These are phyloP conservation scores for Pogonognathellus flavescens DNA, from an alignment of 1,140 invertebrate species.

Conservation along the genomic window DNA sequence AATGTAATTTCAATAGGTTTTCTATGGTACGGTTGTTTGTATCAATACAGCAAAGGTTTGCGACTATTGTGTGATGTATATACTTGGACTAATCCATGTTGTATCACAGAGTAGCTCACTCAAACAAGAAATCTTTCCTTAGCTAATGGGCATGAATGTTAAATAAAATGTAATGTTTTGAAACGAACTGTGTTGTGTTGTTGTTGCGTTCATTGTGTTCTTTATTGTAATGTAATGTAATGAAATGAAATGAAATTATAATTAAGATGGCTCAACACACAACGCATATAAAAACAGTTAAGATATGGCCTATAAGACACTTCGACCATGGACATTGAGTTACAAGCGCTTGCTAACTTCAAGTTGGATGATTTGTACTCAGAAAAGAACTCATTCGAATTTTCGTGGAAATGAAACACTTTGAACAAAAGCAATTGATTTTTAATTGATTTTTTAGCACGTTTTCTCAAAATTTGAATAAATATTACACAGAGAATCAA, in stretches of 20 bases:
- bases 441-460: not conserved
- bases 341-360: not conserved
- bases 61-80: not conserved
- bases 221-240: not conserved
- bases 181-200: constrained; percentile 30
- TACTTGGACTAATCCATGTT: not conserved
- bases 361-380: too few species aligned
- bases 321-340: constrained; percentile 10
- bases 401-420: not conserved
- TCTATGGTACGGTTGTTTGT: constrained; percentile 1
- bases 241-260: constrained; percentile 64
- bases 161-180: constrained; percentile 51
- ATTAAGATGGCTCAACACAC: constrained; percentile 63
- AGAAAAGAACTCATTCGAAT: too few species aligned
- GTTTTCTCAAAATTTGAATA: not conserved
- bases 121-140: constrained; percentile 20
- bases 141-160: constrained; percentile 30
- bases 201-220: constrained; percentile 8
- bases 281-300: constrained; percentile 3
- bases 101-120: not conserved
- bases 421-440: not conserved
- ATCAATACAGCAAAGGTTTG: not conserved
- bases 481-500: not conserved
- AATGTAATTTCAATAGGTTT: constrained; percentile 42
- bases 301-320: not conserved